These are phyloP conservation scores for Cydia fagiglandana DNA, from an alignment of 1,140 invertebrate species.

Conservation along the genomic window DNA sequence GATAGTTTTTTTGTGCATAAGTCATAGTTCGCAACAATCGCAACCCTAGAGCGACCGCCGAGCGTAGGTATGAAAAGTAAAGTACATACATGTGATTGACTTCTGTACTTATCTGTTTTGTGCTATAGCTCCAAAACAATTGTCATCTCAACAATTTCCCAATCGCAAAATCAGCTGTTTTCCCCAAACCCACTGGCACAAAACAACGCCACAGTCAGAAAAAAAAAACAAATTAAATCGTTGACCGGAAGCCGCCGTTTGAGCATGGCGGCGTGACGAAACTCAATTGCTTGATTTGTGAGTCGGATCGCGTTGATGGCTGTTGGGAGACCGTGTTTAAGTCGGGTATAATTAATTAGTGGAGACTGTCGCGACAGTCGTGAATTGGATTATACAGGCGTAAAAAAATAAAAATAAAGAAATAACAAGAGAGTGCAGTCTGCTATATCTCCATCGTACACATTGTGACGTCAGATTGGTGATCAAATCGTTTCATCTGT, in stretches of 20 bases:
- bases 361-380: background rate
- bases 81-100: no score
- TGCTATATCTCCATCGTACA: no score
- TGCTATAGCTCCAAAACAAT: no score
- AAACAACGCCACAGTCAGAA: conserved; percentile 24
- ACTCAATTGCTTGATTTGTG: conserved; percentile 28
- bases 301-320: background rate
- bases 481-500: background rate
- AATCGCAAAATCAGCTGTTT: background rate
- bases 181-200: background rate
- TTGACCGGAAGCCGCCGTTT: conserved; percentile 31
- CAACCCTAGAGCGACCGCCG: no score
- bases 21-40: no score
- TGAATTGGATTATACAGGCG: background rate
- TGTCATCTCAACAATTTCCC: background rate
- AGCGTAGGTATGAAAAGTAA: no score
- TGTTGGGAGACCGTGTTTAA: background rate
- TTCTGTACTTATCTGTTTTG: no score
- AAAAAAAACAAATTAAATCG: conserved; percentile 31
- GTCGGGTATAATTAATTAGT: background rate
- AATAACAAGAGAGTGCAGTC: no score
- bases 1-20: no score
- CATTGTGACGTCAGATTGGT: background rate
- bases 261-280: conserved; percentile 28
- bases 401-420: no score